Evolutionary conservation across 2,797 vertebrate genomes (phyloP).

Genomic region (Gila robusta): DNA sequence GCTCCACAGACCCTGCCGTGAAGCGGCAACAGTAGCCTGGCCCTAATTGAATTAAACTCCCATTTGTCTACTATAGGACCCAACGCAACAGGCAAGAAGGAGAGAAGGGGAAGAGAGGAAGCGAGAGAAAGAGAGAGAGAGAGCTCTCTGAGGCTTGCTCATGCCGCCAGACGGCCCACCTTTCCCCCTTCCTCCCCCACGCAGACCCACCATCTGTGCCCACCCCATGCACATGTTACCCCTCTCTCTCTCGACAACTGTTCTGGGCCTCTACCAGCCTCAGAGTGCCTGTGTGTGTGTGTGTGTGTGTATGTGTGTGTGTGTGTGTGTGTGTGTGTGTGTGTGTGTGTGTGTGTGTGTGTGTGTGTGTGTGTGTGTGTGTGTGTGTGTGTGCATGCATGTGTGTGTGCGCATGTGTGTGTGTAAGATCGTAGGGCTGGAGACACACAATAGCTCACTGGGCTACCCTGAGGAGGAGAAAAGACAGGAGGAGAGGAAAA

Average conservation of each 20-base stretch:
- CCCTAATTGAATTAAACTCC: slow-evolving; percentile 96
- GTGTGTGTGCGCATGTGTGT: slow-evolving; percentile 40
- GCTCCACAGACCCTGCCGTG: slow-evolving; percentile 89
- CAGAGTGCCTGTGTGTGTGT: slow-evolving; percentile 56
- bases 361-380: slow-evolving; percentile 39
- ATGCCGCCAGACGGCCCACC: slow-evolving; percentile 90
- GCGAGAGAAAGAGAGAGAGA: slow-evolving; percentile 58
- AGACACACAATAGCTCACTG: slow-evolving; percentile 58
- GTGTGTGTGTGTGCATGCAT: too few relatives aligned
- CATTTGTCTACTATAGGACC: slow-evolving; percentile 90
- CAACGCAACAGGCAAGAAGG: slow-evolving; percentile 86
- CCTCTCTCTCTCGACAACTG: slow-evolving; percentile 89
- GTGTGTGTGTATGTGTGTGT: too few relatives aligned
- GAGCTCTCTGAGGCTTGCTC: slow-evolving; percentile 86
- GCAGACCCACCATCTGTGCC: slow-evolving; percentile 94
- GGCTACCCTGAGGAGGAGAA: slow-evolving; percentile 46
- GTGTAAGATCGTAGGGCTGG: slow-evolving; percentile 49
- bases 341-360: slow-evolving; percentile 10
- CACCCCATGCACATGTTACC: slow-evolving; percentile 90
- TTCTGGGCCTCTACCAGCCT: slow-evolving; percentile 82
- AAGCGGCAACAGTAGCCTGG: slow-evolving; percentile 87
- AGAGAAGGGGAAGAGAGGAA: slow-evolving; percentile 49
- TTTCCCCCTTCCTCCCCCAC: slow-evolving; percentile 75
- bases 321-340: too few relatives aligned
- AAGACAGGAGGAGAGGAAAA: slow-evolving; percentile 44